phyloP scores from a whole-genome alignment of 2,888 invertebrate species.

The Dusona sp. region DNA sequence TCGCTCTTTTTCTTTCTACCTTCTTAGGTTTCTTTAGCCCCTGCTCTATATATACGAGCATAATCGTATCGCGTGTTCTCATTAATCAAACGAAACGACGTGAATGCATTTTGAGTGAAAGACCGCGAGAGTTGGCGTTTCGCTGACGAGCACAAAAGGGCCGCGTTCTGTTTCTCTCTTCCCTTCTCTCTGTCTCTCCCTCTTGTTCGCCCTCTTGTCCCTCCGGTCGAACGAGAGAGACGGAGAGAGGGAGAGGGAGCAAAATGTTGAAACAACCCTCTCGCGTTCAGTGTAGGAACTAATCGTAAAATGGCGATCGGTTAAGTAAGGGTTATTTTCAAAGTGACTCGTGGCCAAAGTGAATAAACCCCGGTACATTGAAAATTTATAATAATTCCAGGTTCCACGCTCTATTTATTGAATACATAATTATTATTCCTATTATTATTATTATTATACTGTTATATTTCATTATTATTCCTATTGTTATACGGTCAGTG shows the following conservation, averaged over 20 bases:
- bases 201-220: neutral
- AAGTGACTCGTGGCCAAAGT: constrained; percentile 18
- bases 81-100: constrained; percentile 76
- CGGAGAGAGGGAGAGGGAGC: constrained; percentile 70
- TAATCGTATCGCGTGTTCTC: constrained; percentile 72
- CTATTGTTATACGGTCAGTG: neutral
- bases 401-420: neutral
- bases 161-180: constrained; percentile 43
- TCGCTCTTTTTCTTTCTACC: constrained; percentile 13
- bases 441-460: constrained; percentile 19
- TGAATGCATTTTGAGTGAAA: constrained; percentile 72
- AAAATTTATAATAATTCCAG: constrained; percentile 1
- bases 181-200: constrained; percentile 26
- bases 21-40: constrained; percentile 28
- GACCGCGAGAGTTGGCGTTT: constrained; percentile 66
- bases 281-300: constrained; percentile 12
- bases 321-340: constrained; percentile 32
- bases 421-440: neutral
- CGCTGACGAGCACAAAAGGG: constrained; percentile 73
- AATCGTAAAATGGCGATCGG: constrained; percentile 56
- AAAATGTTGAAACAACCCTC: constrained; percentile 64
- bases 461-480: neutral
- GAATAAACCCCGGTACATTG: constrained; percentile 9
- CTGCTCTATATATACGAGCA: constrained; percentile 24
- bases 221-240: constrained; percentile 32